Evolutionary conservation across 2,888 invertebrate genomes (phyloP).

Genomic region (Mallateleia sp.): DNA sequence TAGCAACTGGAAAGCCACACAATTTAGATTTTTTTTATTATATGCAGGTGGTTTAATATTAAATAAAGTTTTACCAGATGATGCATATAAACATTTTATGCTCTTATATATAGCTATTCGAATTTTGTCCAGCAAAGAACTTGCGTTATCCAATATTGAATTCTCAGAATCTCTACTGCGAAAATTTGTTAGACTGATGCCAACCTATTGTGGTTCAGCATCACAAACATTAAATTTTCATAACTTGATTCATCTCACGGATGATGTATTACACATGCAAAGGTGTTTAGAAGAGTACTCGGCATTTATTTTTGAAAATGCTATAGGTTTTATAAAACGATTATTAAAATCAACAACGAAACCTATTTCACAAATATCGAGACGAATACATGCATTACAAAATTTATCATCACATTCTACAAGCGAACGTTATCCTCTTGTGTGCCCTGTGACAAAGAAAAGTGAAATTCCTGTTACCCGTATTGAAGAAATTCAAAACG

Average conservation of each 20-base stretch:
- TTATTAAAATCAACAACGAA: conserved; percentile 29
- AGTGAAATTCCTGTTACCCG: not conserved
- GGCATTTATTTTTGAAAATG: conserved; percentile 45
- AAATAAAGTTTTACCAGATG: conserved; percentile 10
- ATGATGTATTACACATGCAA: conserved; percentile 27
- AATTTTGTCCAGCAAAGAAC: conserved; percentile 11
- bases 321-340: conserved; percentile 24
- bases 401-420: not conserved
- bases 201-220: conserved; percentile 18
- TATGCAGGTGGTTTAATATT: conserved; percentile 27
- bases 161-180: not conserved
- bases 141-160: conserved; percentile 12
- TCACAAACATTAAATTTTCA: conserved; percentile 31
- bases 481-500: not conserved
- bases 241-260: conserved; percentile 26
- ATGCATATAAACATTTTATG: conserved; percentile 28
- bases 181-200: conserved; percentile 37
- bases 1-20: conserved; percentile 26
- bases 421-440: not conserved
- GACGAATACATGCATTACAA: conserved; percentile 34
- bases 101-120: conserved; percentile 15
- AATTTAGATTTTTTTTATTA: conserved; percentile 38
- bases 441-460: not conserved
- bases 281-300: conserved; percentile 33
- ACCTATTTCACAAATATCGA: conserved; percentile 32